Conservation (phyloP, 2,888 invertebrate species). For the Aleiodes alternator region DNA sequence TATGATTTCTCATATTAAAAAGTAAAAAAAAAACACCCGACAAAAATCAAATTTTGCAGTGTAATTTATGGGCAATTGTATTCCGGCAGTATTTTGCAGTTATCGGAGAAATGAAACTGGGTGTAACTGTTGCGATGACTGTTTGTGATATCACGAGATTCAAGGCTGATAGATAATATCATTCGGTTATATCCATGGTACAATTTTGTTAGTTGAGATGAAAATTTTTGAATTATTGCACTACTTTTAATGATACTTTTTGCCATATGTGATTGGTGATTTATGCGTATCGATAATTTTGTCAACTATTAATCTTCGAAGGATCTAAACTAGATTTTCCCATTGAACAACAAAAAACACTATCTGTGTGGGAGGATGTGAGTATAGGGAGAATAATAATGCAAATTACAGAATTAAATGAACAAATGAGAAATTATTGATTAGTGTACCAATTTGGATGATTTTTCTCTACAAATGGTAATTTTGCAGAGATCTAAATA, state of each 20-base stretch:
- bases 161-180: neutral
- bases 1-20: constrained; percentile 23
- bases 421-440: no score
- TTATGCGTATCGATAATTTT: no score
- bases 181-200: neutral
- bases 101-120: constrained; percentile 2
- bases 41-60: constrained; percentile 2
- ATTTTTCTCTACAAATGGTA: no score
- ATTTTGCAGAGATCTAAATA: no score
- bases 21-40: neutral
- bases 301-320: no score
- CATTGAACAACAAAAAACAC: no score
- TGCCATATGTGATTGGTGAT: neutral
- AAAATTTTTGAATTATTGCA: constrained; percentile 37
- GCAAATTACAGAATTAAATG: no score
- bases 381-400: no score
- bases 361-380: no score
- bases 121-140: constrained; percentile 14
- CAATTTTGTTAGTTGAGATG: constrained; percentile 26
- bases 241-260: constrained; percentile 31
- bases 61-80: constrained; percentile 48
- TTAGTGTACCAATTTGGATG: no score
- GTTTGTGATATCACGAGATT: constrained; percentile 18
- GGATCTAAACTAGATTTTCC: no score
- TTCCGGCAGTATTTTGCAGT: constrained; percentile 8